phyloP scores from a whole-genome alignment of 2,888 invertebrate species.

The Eupeodes luniger region DNA sequence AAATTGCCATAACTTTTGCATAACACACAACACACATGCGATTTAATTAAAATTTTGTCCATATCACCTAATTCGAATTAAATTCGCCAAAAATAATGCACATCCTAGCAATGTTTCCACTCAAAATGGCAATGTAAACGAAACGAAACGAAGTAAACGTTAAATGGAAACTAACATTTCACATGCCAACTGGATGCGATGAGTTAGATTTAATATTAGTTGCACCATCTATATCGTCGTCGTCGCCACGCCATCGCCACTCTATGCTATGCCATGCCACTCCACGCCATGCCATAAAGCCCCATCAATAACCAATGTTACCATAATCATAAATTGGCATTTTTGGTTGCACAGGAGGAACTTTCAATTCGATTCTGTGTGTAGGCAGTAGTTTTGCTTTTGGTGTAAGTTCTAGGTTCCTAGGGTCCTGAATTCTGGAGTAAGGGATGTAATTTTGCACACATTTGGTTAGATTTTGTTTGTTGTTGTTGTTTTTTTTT shows the following conservation, averaged over 20 bases:
- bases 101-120: conserved; percentile 58
- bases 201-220: conserved; percentile 56
- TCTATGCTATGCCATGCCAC: background rate
- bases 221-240: conserved; percentile 31
- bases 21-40: background rate
- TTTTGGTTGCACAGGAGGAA: conserved; percentile 31
- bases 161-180: background rate
- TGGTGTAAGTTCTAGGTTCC: background rate
- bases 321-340: conserved; percentile 73
- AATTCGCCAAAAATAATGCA: conserved; percentile 44
- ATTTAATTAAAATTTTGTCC: conserved; percentile 69
- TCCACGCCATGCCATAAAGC: background rate
- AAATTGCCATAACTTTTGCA: conserved; percentile 57
- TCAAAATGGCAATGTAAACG: conserved; percentile 48
- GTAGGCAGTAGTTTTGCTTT: background rate
- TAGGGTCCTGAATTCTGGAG: background rate
- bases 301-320: conserved; percentile 72
- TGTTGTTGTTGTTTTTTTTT: conserved; percentile 26
- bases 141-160: background rate
- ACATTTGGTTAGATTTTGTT: conserved; percentile 48
- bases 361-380: too few relatives aligned
- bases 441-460: conserved; percentile 53
- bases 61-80: conserved; percentile 69
- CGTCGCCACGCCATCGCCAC: too few relatives aligned
- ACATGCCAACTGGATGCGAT: conserved; percentile 15